These are phyloP conservation scores for Potorous gilbertii DNA, from an alignment of 2,797 vertebrate genomes.

Conservation along the genomic window DNA sequence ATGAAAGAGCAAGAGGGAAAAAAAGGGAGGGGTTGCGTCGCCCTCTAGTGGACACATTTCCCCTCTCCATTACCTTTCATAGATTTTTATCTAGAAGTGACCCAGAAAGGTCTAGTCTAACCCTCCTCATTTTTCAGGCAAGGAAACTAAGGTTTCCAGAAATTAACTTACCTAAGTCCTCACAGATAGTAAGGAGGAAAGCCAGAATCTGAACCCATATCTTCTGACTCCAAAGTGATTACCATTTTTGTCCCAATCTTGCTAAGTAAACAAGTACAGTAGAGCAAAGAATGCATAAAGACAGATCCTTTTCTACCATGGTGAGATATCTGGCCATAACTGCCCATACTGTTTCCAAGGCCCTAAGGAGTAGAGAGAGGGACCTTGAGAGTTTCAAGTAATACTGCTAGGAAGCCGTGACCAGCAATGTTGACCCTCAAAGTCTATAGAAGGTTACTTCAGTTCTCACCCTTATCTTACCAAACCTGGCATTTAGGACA, in stretches of 20 bases:
- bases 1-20: neutral
- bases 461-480: neutral
- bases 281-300: neutral
- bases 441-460: neutral
- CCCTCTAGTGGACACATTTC: conserved; percentile 47
- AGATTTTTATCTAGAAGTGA: neutral
- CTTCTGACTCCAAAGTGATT: neutral
- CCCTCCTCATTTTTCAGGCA: neutral
- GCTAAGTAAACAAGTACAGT: neutral
- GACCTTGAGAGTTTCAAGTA: neutral
- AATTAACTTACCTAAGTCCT: neutral
- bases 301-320: neutral
- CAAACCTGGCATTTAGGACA: neutral
- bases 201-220: neutral
- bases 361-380: neutral
- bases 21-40: neutral
- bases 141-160: neutral
- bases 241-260: neutral
- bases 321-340: neutral
- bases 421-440: neutral
- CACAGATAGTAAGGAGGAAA: neutral
- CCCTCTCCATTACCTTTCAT: neutral
- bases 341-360: neutral
- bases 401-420: neutral
- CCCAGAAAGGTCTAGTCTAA: neutral